Base-by-base conservation (phyloP, 2,113 vertebrate species). In the Gallinago jamesoni region DNA sequence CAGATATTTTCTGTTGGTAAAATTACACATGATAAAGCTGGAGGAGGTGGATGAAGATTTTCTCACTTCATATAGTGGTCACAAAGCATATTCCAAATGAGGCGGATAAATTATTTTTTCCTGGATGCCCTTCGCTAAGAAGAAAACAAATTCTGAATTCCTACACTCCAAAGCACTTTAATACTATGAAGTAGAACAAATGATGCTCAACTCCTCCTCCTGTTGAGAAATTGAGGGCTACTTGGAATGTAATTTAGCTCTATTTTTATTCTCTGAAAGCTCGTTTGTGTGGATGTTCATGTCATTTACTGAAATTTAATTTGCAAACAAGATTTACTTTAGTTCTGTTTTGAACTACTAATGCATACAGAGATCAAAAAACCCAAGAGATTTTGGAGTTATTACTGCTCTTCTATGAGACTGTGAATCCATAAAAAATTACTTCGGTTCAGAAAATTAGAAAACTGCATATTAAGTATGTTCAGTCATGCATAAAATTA, bases 331-430 rank as follows among this genome's bases (percentile, higher is more conserved):
- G 93, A 93, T 89, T 87, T 92, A 87, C 73, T 87, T 90, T 33
- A 92, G 80, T 81, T 89, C 27, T 94, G 70, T 94, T 96, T 93
- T 94, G 89, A 96, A 93, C 90, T 96, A 81, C 68, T 90, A 92
- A 93, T 88, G 76, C 64, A 70, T 84, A 52, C 41, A 45, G 62
- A 96, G 80, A 95, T 96, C 80, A 93, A 95, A 96, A 93, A 86
- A 39, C 11, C 52, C 73, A 84, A 73, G 86, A 87, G 62, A 90
- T 94, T 81, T 53, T 75, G 39, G 73, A 93, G 73, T 84, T 90
- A 77, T 66, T 94, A 93, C 68, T 82, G 43, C 73, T 92, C 33
- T 90, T 86, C 60, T 91, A 4, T 75, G 62, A 82, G 95, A 64
- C 89, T 48, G 14, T 87, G 77, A 96, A 85, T 94, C 86, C 69